Conservation (phyloP, 2,797 vertebrate genomes). For the Coranthus polyacanthus region DNA sequence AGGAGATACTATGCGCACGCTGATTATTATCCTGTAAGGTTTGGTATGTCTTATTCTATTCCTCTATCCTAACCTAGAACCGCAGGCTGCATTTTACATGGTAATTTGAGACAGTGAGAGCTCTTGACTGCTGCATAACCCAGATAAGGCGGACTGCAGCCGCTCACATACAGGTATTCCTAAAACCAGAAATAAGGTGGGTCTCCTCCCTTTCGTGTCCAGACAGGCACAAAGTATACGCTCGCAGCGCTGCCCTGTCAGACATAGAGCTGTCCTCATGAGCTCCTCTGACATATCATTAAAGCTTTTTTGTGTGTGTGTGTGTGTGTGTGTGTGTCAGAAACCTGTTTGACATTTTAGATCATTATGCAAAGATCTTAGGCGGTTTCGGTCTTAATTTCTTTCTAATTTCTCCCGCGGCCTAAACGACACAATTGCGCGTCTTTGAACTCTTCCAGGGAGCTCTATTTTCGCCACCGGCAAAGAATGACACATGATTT, state of each 20-base stretch:
- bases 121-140: no score
- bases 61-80: no score
- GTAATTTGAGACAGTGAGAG: slow-evolving; percentile 13
- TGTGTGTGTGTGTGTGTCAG: no score
- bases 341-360: background rate
- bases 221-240: slow-evolving; percentile 41
- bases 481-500: background rate
- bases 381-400: background rate
- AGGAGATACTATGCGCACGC: slow-evolving; percentile 48
- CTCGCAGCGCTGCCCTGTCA: slow-evolving; percentile 6
- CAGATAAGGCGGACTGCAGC: no score
- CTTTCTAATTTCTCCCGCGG: background rate
- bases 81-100: slow-evolving; percentile 20
- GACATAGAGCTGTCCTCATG: background rate
- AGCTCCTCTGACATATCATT: slow-evolving; percentile 5
- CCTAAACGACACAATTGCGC: background rate
- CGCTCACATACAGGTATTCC: background rate
- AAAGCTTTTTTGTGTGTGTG: no score
- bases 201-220: slow-evolving; percentile 51
- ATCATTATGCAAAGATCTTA: background rate
- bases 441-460: background rate
- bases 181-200: slow-evolving; percentile 11
- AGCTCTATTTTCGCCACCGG: no score
- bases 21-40: no score
- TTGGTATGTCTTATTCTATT: slow-evolving; percentile 1